Evolutionary conservation across 1,140 invertebrate genomes (phyloP), one percentile per base, ranked within the genome.

Genomic region (Macrotrachela quadricornifera): DNA sequence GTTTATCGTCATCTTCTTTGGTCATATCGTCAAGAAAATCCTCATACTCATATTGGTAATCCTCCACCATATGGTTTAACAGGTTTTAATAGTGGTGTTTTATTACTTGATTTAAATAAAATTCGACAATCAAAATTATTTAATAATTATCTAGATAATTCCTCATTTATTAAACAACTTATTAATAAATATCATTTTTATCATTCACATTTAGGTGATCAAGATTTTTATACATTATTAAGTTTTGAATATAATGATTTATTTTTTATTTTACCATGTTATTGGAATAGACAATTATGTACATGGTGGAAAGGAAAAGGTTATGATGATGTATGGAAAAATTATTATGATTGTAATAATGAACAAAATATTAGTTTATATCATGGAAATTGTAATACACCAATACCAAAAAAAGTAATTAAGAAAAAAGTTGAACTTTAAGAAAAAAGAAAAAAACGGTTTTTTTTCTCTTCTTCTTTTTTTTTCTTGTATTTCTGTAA

Each of bases 371-470:
- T 79, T 10, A 76, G 79, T 67, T 69, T 86, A 36, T 81, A 81
- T 67, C 83, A 87, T 69, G 83, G 82, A 2, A 87, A 86, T 71
- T 84, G 82, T 66, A 81, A 84, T 68, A 80, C 81, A 39, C 72
- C 74, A 46, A 80, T 84, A 61, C 79, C 80, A 56, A 8, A 30
- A 8, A 30, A 30, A 30, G 8, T 2, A 2, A 30, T 30, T 30
- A 4, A 2, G 8, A 8, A 30, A 2, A 30, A 30, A 30, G 2
- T 30, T 30, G 21, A 30, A 30, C 21, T 30, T 30, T 30, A 30
- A 30, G 21, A 30, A 30, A 30, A 30, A 30, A 30, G 2, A 30
- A 8, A 2, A 30, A 30, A 30, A n/a, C n/a, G n/a, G n/a, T n/a
- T n/a, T n/a, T n/a, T n/a, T n/a, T n/a, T n/a, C n/a, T n/a, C n/a